These are phyloP conservation scores for Blera fallax DNA, from an alignment of 2,888 invertebrate species.

Conservation along the genomic window DNA sequence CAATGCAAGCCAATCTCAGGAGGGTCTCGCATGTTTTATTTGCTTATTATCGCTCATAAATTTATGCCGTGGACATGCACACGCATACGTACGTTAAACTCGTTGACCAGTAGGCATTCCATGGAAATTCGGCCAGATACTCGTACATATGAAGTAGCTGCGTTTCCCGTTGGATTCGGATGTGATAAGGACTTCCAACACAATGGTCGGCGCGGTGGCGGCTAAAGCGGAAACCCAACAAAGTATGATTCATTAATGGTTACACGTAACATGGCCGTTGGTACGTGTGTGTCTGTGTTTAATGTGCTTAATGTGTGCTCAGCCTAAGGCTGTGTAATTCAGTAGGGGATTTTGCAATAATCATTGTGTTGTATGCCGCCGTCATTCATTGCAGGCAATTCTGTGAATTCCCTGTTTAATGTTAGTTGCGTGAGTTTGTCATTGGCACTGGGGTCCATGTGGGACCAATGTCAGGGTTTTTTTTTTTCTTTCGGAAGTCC, in stretches of 20 bases:
- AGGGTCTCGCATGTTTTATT: constrained; percentile 41
- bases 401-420: constrained; percentile 33
- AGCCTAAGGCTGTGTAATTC: constrained; percentile 47
- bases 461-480: constrained; percentile 53
- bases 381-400: background rate
- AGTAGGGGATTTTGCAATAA: constrained; percentile 42
- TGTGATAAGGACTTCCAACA: constrained; percentile 48
- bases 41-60: constrained; percentile 63
- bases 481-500: constrained; percentile 3
- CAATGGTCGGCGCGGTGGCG: background rate
- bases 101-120: constrained; percentile 3
- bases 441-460: constrained; percentile 24
- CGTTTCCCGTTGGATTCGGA: constrained; percentile 5
- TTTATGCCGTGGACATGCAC: constrained; percentile 33
- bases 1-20: constrained; percentile 30
- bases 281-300: background rate
- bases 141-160: constrained; percentile 30
- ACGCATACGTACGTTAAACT: background rate
- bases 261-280: background rate
- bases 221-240: constrained; percentile 42
- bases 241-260: constrained; percentile 58
- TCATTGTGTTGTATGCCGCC: constrained; percentile 19
- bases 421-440: constrained; percentile 52
- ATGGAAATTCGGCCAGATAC: background rate
- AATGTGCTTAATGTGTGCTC: constrained; percentile 4